A percentile compares a stretch with the other conserved stretches of the same genome.
Evolutionary conservation across 2,888 invertebrate genomes (phyloP).

Genomic region (Phlogophora meticulosa): DNA sequence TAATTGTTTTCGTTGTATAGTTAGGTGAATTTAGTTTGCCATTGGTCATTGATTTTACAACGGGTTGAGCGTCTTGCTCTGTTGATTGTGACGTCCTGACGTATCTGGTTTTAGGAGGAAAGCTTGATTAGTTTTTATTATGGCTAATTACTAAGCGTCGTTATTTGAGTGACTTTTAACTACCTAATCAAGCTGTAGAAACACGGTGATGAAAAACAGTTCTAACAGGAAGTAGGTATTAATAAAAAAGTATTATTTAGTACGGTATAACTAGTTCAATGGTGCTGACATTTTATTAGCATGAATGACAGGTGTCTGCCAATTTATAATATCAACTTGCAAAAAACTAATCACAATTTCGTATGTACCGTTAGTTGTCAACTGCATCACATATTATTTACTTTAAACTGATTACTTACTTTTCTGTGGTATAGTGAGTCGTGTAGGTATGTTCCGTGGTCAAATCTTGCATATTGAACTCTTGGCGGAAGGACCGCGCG

Average conservation of each 20-base stretch:
- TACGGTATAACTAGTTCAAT: not conserved
- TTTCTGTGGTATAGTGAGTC: constrained; percentile 91
- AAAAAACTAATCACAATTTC: constrained; percentile 13
- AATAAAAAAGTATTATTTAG: constrained; percentile 20
- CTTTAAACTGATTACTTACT: constrained; percentile 90
- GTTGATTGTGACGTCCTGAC: constrained; percentile 91
- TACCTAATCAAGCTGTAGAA: not conserved
- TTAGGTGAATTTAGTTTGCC: constrained; percentile 87
- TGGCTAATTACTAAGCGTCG: constrained; percentile 2
- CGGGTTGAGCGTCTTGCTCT: constrained; percentile 88
- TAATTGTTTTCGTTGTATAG: constrained; percentile 90
- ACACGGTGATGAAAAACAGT: constrained; percentile 1
- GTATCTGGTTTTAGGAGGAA: constrained; percentile 84
- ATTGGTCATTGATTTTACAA: constrained; percentile 86
- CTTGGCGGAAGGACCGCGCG: constrained; percentile 95
- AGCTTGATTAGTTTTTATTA: constrained; percentile 43
- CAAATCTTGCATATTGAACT: constrained; percentile 94
- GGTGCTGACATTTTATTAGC: constrained; percentile 28
- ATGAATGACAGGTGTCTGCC: constrained; percentile 9
- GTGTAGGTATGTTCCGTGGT: constrained; percentile 93
- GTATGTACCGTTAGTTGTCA: constrained; percentile 7
- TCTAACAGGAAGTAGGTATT: constrained; percentile 7
- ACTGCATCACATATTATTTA: constrained; percentile 4
- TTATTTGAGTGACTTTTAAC: constrained; percentile 6
- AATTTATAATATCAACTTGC: constrained; percentile 31